A percentile compares a stretch with the other conserved stretches of the same genome.
Evolutionary conservation across 2,888 invertebrate genomes (phyloP).

Genomic region (Tortrix viridana): DNA sequence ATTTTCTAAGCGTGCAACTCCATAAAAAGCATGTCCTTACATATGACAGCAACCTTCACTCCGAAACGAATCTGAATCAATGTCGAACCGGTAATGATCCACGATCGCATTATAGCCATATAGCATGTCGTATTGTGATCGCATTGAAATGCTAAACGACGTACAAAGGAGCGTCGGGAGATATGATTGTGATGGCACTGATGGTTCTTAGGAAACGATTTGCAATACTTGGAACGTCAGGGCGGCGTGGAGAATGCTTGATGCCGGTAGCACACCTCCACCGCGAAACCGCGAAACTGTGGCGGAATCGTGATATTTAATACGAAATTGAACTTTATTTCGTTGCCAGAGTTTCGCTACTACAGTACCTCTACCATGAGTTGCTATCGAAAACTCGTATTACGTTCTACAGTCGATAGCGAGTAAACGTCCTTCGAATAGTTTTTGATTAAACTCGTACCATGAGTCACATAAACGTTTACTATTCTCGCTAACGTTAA

Average conservation of each 20-base stretch:
- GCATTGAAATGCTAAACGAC: constrained; percentile 38
- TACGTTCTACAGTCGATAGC: too few relatives aligned
- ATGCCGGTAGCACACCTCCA: too few relatives aligned
- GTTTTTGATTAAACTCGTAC: too few relatives aligned
- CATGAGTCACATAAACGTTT: too few relatives aligned
- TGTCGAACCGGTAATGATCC: constrained; percentile 30
- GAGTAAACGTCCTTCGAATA: too few relatives aligned
- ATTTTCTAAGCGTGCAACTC: background rate
- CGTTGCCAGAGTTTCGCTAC: too few relatives aligned
- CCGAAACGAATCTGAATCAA: constrained; percentile 34
- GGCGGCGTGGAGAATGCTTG: background rate
- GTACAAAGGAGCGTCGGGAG: constrained; percentile 23
- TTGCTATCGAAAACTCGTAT: too few relatives aligned
- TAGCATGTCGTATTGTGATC: constrained; percentile 24
- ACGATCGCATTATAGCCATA: constrained; percentile 24
- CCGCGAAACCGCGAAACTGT: too few relatives aligned
- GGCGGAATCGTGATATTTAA: too few relatives aligned
- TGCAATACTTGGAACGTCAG: constrained; percentile 9
- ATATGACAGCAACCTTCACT: constrained; percentile 23
- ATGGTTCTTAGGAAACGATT: constrained; percentile 21
- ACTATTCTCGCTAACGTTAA: too few relatives aligned
- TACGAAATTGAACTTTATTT: too few relatives aligned
- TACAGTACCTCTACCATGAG: too few relatives aligned
- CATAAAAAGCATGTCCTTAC: constrained; percentile 12
- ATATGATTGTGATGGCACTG: constrained; percentile 25